Base-by-base conservation (phyloP, 2,797 vertebrate genomes). In the Kryptolebias ocellatus region DNA sequence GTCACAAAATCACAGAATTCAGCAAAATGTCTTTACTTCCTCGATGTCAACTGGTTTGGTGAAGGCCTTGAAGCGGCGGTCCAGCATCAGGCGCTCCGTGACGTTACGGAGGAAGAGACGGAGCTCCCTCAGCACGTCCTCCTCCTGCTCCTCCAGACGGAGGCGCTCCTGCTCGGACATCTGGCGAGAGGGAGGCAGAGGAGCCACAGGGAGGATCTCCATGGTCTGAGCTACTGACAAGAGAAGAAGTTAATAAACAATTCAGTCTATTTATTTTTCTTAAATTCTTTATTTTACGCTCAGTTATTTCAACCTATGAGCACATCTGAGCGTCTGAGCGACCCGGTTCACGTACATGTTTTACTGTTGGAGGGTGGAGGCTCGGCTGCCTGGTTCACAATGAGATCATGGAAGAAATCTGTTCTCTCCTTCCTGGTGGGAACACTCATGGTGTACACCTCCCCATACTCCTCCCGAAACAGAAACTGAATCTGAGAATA, bases 21-120 rank as follows among this genome's bases (percentile, higher is more conserved):
- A 52, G 53, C 1, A 29, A 16, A n/a, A 62, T 10, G 20, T 0
- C 6, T 27, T 4, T 20, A 96, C 96, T 95, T 97, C 94, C 69
- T 93, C 92, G 0, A 78, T 90, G 81, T 96, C 94, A 44, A 98
- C 95, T 6, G 96, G 95, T 76, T 95, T 96, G 60, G 91, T 93
- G 86, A 98, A 98, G 51, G 87, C 92, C 84, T 92, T 94, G 88
- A 98, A 98, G 70, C 95, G 95, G 47, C 92, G 96, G 86, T 98
- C 96, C 81, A 91, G 81, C 9, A 87, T 88, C 44, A 98, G 94
- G 8, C 95, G 92, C 53, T 96, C 95, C 1, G 94, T 96, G 75
- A 97, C 92, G 17, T 95, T 94, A 37, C 96, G 93, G 72, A 98
- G 87, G 85, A 96, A 96, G 87, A 96, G 94, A 53, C 96, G 90